A percentile compares a stretch with the other conserved stretches of the same genome.
These are phyloP conservation scores for Kryptolebias marmoratus DNA, from an alignment of 2,113 vertebrate genomes.

Conservation along the genomic window DNA sequence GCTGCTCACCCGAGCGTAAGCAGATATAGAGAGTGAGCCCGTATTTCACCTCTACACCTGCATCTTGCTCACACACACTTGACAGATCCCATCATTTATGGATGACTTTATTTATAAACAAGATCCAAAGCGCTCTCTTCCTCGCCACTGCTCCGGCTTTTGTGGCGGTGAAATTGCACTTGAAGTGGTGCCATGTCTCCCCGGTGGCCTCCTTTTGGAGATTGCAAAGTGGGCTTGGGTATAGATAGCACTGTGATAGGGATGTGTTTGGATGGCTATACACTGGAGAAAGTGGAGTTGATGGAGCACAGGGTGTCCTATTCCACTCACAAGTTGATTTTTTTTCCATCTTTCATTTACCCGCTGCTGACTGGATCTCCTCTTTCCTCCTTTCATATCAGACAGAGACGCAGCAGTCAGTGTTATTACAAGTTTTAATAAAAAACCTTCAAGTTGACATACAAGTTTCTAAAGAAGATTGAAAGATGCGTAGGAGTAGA, in stretches of 20 bases:
- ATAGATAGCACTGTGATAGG: constrained; percentile 60
- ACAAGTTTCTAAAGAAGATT: constrained; percentile 25
- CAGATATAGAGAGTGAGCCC: constrained; percentile 38
- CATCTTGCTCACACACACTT: constrained; percentile 28
- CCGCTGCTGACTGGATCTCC: constrained; percentile 32
- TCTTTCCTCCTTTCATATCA: constrained; percentile 21
- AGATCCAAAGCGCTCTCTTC: constrained; percentile 34
- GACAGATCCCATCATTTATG: constrained; percentile 74
- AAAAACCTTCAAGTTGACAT: constrained; percentile 37
- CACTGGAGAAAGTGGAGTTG: constrained; percentile 33
- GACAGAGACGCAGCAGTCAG: constrained; percentile 16
- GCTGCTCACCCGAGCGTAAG: constrained; percentile 47
- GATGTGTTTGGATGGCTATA: constrained; percentile 52
- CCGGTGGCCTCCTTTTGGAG: constrained; percentile 31
- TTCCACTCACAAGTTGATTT: constrained; percentile 28
- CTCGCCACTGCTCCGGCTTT: constrained; percentile 36
- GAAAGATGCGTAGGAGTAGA: constrained; percentile 29
- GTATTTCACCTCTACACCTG: constrained; percentile 52
- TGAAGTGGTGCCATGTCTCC: constrained; percentile 48
- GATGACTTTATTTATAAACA: constrained; percentile 79
- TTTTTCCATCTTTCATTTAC: constrained; percentile 21
- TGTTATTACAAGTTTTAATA: constrained; percentile 66
- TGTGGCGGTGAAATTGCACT: constrained; percentile 61
- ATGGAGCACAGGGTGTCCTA: constrained; percentile 31
- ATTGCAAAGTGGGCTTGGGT: constrained; percentile 33